Evolutionary conservation across 2,888 invertebrate genomes (phyloP), one percentile per base, ranked within the genome.

Genomic region (Podotricha telesiphe): DNA sequence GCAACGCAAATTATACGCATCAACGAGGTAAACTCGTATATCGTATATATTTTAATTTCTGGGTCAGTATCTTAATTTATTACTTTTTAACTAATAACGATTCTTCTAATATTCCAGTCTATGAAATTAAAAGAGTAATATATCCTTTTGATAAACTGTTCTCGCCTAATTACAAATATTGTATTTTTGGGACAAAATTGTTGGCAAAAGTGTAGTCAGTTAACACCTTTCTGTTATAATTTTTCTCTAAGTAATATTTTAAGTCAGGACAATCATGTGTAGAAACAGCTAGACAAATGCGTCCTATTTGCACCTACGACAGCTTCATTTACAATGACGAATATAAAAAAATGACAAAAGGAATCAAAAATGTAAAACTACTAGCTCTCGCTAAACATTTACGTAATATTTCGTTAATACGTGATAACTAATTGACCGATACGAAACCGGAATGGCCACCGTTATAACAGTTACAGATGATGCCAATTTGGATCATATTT

Each of bases 391-490:
- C n/a, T n/a, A n/a, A n/a, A n/a, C n/a, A n/a, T n/a, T n/a, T n/a
- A n/a, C 28, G 20, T 42, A 51, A 34, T 47, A n/a, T n/a, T n/a
- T 28, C 6, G 6, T 28, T 34, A 62, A 48, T 34, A 34, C 34
- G 15, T 37, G 20, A 53, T 34, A 51, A 67, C 19, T 45, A 59
- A 67, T 61, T 61, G 51, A 19, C 51, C 67, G 61, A 51, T 4
- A 19, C 34, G 51, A 0, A 61, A 56, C 28, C 59, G 68, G 56
- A 55, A 51, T 65, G 17, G 15, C 15, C 42, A 63, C 63, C 56
- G 68, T 66, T 68, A 66, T 63, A 68, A 71, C 68, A n/a, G 71
- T 66, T 71, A 50, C 58, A 50, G 53, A 58, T 69, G 56, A 58
- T 58, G 28, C 62, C 34, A 63, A 71, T 69, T 58, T 34, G 62